These are phyloP conservation scores for Brachionus paranguensis DNA, from an alignment of 1,140 invertebrate genomes.

Conservation along the genomic window DNA sequence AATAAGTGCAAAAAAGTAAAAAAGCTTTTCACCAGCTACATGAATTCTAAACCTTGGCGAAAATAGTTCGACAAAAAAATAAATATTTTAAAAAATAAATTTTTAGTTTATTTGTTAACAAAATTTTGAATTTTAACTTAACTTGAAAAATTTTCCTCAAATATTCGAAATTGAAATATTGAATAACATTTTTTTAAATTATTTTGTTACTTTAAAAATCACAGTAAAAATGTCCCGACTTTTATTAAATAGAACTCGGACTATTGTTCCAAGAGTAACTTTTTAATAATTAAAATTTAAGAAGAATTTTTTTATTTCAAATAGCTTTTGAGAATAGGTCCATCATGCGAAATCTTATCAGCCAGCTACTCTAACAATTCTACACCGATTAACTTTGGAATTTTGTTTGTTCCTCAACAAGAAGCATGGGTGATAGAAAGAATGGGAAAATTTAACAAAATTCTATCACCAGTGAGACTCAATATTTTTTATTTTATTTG, in stretches of 20 bases:
- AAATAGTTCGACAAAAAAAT: too few species aligned
- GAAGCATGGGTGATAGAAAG: slow-evolving; percentile 97
- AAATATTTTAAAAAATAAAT: too few species aligned
- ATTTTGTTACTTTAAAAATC: background rate
- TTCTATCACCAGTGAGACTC: slow-evolving; percentile 69
- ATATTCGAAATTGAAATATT: background rate
- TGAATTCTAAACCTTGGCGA: too few species aligned
- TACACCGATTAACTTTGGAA: slow-evolving; percentile 75
- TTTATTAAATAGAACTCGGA: background rate
- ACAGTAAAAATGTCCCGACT: background rate
- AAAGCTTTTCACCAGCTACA: too few species aligned
- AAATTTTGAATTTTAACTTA: background rate
- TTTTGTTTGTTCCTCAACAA: slow-evolving; percentile 98
- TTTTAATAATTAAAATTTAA: background rate
- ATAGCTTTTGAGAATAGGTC: background rate
- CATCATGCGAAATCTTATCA: background rate
- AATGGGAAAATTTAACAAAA: slow-evolving; percentile 92
- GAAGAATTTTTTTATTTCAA: background rate
- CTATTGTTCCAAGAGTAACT: background rate
- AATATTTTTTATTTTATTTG: slow-evolving; percentile 32
- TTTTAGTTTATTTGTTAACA: background rate
- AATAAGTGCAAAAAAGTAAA: too few species aligned
- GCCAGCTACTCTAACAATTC: background rate
- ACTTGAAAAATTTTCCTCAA: background rate
- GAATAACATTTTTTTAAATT: background rate